Evolutionary conservation across 37 sponge, comb jelly and placozoan species (phyloP).

Genomic region (Haliclona indistincta): DNA sequence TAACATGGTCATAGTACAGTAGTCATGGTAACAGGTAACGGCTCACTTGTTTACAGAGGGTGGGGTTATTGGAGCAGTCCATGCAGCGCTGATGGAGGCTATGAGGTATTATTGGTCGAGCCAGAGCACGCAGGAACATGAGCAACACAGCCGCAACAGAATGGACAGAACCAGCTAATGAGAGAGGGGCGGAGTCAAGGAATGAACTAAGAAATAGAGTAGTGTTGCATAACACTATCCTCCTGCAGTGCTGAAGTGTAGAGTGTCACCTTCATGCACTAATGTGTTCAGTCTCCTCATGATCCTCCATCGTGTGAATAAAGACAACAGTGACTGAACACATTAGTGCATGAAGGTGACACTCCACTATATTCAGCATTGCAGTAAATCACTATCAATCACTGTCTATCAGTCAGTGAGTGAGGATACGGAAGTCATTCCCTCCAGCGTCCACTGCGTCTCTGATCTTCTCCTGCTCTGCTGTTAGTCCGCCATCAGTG

Average conservation of each 20-base stretch:
- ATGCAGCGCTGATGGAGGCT: conserved; percentile 70
- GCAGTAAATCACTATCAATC: no score
- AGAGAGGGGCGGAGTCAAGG: neutral
- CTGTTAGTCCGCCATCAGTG: conserved; percentile 54
- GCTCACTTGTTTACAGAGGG: conserved; percentile 82
- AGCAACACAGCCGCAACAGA: conserved; percentile 77
- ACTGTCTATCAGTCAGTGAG: no score
- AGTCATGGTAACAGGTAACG: neutral
- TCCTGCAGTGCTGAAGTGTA: no score
- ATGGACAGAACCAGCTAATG: conserved; percentile 54
- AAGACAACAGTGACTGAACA: no score
- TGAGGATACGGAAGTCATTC: conserved; percentile 16
- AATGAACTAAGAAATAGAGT: no score
- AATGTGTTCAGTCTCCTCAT: no score
- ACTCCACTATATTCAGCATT: no score
- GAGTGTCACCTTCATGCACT: no score
- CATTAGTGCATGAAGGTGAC: no score
- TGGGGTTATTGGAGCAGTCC: conserved; percentile 63
- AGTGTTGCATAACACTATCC: no score
- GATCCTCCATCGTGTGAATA: no score
- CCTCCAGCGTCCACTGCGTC: conserved; percentile 75
- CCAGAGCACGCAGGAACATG: conserved; percentile 78
- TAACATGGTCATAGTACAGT: neutral
- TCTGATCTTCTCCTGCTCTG: conserved; percentile 61
- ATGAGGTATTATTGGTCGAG: conserved; percentile 82